Evolutionary conservation across 1,140 invertebrate species (phyloP), one percentile per base, ranked within the genome.

Genomic region (Planococcus citri): DNA sequence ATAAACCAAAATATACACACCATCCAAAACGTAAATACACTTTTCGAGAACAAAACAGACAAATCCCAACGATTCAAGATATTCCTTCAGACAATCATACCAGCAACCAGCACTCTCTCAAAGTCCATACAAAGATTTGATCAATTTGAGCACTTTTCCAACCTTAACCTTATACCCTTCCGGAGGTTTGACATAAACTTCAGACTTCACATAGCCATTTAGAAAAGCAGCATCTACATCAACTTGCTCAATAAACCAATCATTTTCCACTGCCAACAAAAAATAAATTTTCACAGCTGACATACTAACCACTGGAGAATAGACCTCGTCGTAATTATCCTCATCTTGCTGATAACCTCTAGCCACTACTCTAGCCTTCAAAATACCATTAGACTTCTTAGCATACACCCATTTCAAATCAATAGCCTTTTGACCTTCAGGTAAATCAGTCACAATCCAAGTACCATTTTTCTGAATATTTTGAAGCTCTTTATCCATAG

Each of bases 181-280:
- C 20, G 76, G 75, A 41, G 73, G 73, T 29, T 75, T 51, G 74
- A 78, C 76, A 64, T 72, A 77, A 6, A 77, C 64, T 41, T 73
- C 71, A 57, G 72, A 72, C 12, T 74, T 70, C 17, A 77, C 61
- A 10, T 72, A 58, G 3, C 73, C 74, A 70, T 78, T 74, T 8
- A 78, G 71, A 71, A 73, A 75, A 0, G 75, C 75, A 6, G 75
- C 75, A 29, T 71, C 71, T 0, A 76, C 61, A 70, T 76, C 75
- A 57, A 73, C 60, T 25, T 74, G 74, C 1, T 69, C 21, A 14
- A 73, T 37, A 2, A 68, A 1, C 25, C 71, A 70, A 58, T 58
- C 33, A 33, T 70, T 27, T 2, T 27, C 61, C 25, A 68, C 71
- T 69, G 70, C 69, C 24, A 72, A 72, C 41, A 72, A 69, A n/a